A percentile compares a stretch with the other conserved stretches of the same genome.
Conservation (phyloP, 2,888 invertebrate species). For the Poecilus cupreus region DNA sequence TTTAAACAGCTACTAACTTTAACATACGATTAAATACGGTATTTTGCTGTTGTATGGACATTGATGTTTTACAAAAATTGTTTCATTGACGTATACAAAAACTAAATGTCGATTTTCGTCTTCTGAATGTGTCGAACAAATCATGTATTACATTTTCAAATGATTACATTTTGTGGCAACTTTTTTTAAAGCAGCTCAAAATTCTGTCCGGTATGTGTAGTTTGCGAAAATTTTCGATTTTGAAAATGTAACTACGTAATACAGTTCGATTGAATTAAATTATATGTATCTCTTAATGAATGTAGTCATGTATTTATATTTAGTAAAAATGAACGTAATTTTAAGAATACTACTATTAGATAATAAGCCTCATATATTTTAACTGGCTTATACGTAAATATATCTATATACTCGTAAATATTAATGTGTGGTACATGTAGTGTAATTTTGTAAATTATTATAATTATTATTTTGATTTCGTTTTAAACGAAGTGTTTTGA, state of each 20-base stretch:
- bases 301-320: constrained; percentile 52
- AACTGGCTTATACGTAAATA: constrained; percentile 44
- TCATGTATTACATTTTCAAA: constrained; percentile 1
- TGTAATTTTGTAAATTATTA: constrained; percentile 43
- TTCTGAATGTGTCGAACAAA: constrained; percentile 30
- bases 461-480: constrained; percentile 27
- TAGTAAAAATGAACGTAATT: constrained; percentile 47
- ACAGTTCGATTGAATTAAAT: constrained; percentile 19
- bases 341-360: constrained; percentile 27
- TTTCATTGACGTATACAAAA: constrained; percentile 51
- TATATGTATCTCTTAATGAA: constrained; percentile 43
- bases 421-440: constrained; percentile 47
- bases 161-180: constrained; percentile 13
- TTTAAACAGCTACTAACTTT: constrained; percentile 45
- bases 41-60: constrained; percentile 54
- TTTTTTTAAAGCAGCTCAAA: constrained; percentile 29
- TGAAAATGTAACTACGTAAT: background rate
- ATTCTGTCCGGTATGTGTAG: constrained; percentile 28
- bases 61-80: constrained; percentile 50
- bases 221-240: constrained; percentile 8
- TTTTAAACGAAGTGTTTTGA: constrained; percentile 30
- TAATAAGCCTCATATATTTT: constrained; percentile 45
- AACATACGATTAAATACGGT: constrained; percentile 44
- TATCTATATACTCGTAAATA: constrained; percentile 43
- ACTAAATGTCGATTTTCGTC: constrained; percentile 48